phyloP scores from a whole-genome alignment of 1,140 invertebrate genomes.

The Periplaneta americana region DNA sequence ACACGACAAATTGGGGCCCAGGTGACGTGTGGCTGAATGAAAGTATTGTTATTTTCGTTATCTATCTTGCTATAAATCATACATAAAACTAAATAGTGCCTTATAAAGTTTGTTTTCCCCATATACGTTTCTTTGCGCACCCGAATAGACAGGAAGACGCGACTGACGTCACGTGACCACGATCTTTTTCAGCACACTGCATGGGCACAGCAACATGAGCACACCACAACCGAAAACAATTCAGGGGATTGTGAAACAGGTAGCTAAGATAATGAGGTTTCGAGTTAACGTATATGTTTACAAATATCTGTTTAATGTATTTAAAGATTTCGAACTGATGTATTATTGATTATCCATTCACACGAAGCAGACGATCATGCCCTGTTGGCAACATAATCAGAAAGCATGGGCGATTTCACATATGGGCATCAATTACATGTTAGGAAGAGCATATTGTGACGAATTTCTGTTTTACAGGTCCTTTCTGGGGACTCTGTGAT shows the following conservation, averaged over 20 bases:
- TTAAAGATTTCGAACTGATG: background rate
- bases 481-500: constrained; percentile 87
- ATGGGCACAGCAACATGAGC: constrained; percentile 35
- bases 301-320: background rate
- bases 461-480: constrained; percentile 52
- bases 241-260: constrained; percentile 52
- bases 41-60: background rate
- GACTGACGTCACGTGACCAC: constrained; percentile 15
- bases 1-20: background rate
- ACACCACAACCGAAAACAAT: constrained; percentile 37
- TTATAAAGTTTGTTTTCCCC: background rate
- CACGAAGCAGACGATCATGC: background rate
- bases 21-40: background rate
- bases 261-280: constrained; percentile 25
- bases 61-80: background rate
- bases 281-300: background rate
- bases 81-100: background rate
- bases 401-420: constrained; percentile 9
- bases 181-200: constrained; percentile 16
- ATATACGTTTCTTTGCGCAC: background rate
- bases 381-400: constrained; percentile 3
- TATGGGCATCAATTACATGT: background rate
- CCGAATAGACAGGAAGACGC: background rate
- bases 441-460: background rate
- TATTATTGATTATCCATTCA: background rate